These are phyloP conservation scores for Herminia tarsipennalis DNA, from an alignment of 2,888 invertebrate genomes.

Conservation along the genomic window DNA sequence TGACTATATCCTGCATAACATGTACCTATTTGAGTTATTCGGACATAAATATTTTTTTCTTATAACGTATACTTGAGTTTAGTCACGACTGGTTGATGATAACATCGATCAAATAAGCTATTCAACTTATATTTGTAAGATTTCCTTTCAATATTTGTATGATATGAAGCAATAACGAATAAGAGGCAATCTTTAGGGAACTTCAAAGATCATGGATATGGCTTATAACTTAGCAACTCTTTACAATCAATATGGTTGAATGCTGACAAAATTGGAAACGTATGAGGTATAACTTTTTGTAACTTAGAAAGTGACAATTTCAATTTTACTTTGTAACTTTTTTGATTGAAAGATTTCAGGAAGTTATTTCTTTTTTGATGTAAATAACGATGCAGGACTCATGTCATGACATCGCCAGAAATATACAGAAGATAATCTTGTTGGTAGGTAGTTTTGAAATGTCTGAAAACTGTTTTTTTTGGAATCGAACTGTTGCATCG, in stretches of 20 bases:
- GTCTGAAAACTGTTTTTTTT: no score
- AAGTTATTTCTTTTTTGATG: no score
- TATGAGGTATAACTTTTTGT: slow-evolving; percentile 26
- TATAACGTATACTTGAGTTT: background rate
- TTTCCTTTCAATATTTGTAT: background rate
- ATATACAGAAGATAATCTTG: no score
- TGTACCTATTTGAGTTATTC: background rate
- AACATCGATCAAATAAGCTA: background rate
- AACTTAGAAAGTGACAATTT: no score
- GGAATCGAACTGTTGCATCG: no score
- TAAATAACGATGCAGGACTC: no score
- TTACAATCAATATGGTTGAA: slow-evolving; percentile 32
- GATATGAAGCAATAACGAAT: slow-evolving; percentile 7
- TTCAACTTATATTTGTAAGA: background rate
- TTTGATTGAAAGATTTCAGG: no score
- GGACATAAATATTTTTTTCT: background rate
- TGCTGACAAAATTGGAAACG: slow-evolving; percentile 34
- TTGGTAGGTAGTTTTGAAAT: no score
- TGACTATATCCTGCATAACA: no score
- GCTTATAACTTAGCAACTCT: slow-evolving; percentile 19
- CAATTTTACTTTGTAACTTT: no score
- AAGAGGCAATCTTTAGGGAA: slow-evolving; percentile 14
- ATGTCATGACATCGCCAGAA: no score
- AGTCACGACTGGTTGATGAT: background rate
- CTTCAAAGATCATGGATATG: slow-evolving; percentile 14